These are phyloP conservation scores for Cryptocephalus moraei DNA, from an alignment of 2,888 invertebrate species.

Conservation along the genomic window DNA sequence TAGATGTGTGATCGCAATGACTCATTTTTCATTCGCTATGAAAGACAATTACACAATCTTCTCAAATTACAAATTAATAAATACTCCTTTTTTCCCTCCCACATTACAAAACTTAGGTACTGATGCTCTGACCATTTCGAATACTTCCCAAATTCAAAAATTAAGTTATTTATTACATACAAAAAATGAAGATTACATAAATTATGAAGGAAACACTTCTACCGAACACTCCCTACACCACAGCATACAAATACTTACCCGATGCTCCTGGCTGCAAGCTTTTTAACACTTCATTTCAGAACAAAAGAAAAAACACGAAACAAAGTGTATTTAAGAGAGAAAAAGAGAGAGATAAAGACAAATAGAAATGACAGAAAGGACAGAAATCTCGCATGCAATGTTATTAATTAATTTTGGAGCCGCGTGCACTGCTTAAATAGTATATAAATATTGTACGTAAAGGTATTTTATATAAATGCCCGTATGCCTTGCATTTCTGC, in stretches of 20 bases:
- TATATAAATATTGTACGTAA: too few relatives aligned
- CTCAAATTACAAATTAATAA: too few relatives aligned
- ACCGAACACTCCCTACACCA: conserved; percentile 19
- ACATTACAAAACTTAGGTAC: too few relatives aligned
- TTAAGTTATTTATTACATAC: too few relatives aligned
- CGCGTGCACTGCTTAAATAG: conserved; percentile 30
- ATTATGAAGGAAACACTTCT: too few relatives aligned
- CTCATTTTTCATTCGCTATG: too few relatives aligned
- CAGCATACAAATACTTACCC: conserved; percentile 32
- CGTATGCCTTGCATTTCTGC: conserved; percentile 32
- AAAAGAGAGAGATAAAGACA: conserved; percentile 14
- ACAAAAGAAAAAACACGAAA: conserved; percentile 19
- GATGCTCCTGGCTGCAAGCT: conserved; percentile 33
- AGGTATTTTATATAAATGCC: conserved; percentile 27
- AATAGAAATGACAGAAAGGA: conserved; percentile 21
- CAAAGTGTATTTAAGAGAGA: conserved; percentile 16
- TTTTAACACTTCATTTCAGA: conserved; percentile 6
- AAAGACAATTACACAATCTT: too few relatives aligned
- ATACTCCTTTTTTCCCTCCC: too few relatives aligned
- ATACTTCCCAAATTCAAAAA: too few relatives aligned
- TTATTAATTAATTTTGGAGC: conserved; percentile 31
- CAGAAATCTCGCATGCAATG: conserved; percentile 28
- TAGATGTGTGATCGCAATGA: too few relatives aligned
- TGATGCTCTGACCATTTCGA: too few relatives aligned
- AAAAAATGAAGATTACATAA: too few relatives aligned